A percentile compares a stretch with the other conserved stretches of the same genome.
phyloP scores from a whole-genome alignment of 2,888 invertebrate genomes.

The Podotricha telesiphe region DNA sequence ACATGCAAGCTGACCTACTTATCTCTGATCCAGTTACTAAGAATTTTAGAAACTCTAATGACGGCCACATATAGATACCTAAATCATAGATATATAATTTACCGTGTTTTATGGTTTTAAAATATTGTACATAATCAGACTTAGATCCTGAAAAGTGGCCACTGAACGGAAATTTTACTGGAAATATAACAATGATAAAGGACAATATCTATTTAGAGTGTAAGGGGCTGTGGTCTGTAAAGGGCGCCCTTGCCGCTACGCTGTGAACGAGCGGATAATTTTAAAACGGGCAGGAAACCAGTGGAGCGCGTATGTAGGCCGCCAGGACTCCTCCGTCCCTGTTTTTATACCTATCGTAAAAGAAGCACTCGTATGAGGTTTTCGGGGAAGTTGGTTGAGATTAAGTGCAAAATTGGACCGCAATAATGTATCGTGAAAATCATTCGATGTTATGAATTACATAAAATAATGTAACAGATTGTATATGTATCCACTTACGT shows the following conservation, averaged over 20 bases:
- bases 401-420: constrained; percentile 68
- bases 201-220: constrained; percentile 50
- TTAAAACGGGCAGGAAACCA: constrained; percentile 78
- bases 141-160: background rate
- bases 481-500: background rate
- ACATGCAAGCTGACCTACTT: constrained; percentile 14
- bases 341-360: constrained; percentile 72
- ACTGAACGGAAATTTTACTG: constrained; percentile 13
- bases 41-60: background rate
- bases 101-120: background rate
- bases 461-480: background rate
- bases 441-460: constrained; percentile 29
- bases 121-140: background rate
- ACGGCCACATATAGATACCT: background rate
- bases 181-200: constrained; percentile 24
- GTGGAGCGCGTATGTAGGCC: constrained; percentile 77
- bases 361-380: constrained; percentile 62
- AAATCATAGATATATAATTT: background rate
- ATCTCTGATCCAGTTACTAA: background rate
- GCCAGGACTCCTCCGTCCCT: constrained; percentile 66
- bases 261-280: constrained; percentile 74
- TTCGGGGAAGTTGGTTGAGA: constrained; percentile 76
- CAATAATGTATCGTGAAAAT: constrained; percentile 54
- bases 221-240: constrained; percentile 73
- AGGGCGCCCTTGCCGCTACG: constrained; percentile 76